Percentiles rank a stretch among this genome's conserved stretches.
Evolutionary conservation across 1,140 invertebrate genomes (phyloP).

Genomic region (Agrypnia vestita): DNA sequence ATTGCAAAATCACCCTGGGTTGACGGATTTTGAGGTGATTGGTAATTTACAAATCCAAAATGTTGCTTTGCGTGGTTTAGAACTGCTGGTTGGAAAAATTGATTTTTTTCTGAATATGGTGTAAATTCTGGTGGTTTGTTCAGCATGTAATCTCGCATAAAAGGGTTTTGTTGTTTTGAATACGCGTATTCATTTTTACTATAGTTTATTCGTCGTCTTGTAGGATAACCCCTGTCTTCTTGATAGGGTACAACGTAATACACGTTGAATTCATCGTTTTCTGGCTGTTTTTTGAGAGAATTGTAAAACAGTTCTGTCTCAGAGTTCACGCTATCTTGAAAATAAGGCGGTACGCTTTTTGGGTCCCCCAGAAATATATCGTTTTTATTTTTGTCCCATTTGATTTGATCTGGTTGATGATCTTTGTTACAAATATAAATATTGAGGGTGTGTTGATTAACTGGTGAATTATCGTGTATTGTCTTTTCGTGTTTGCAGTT

Average conservation of each 20-base stretch:
- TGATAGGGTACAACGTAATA: background rate
- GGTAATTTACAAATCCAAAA: background rate
- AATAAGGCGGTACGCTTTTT: background rate
- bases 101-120: background rate
- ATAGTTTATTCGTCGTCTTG: constrained; percentile 15
- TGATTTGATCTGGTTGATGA: background rate
- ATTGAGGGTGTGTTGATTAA: constrained; percentile 1
- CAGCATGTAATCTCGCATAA: too few relatives aligned
- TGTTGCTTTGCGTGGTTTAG: background rate
- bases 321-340: background rate
- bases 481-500: constrained; percentile 14
- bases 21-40: background rate
- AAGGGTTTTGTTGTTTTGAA: background rate
- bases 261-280: background rate
- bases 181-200: background rate
- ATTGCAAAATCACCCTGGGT: background rate
- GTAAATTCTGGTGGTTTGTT: background rate
- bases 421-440: constrained; percentile 20
- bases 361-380: background rate
- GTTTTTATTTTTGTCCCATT: background rate
- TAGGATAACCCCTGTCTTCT: background rate
- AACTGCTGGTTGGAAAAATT: background rate
- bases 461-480: background rate
- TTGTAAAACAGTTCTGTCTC: background rate
- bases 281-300: background rate